Evolutionary conservation across 2,113 vertebrate genomes (phyloP), one percentile per base, ranked within the genome.

Genomic region (Oplegnathus fasciatus): DNA sequence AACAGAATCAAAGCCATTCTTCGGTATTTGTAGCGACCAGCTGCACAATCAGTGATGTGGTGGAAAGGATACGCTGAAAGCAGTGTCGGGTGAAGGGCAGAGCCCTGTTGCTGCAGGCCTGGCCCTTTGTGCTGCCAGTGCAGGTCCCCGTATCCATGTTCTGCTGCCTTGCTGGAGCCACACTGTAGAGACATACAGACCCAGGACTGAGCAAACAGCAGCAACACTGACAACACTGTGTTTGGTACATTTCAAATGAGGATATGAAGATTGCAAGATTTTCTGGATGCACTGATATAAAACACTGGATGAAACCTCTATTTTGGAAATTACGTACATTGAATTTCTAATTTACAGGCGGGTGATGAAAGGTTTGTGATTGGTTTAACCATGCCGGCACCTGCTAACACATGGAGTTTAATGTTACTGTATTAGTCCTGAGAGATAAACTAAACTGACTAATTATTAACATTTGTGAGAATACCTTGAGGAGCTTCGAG

Each of bases 61-160:
- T 37, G 71, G 42, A 89, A 94, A 94, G 97, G 98, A 99, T 99
- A 99, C 98, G 98, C 70, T 99, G 98, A 95, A 99, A 99, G 95
- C 98, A 99, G 94, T 99, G 98, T 89, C 93, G 96, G 82, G 98
- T 98, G 95, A 98, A 99, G 76, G 98, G 98, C 93, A 99, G 96
- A 89, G 98, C 97, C 93, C 91, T 94, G 95, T 96, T 97, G 88
- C 82, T 92, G 95, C 98, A 99, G 85, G 95, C 93, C 83, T 97
- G 97, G 85, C 97, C 98, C 93, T 97, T 98, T 7, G 95, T 95
- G 71, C 94, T 96, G 80, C 98, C 98, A 62, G 95, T 97, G 92
- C 98, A 99, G 1, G 92, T 93, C 85, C 93, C 95, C 32, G 96
- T 86, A 60, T 97, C 96, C 68, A 82, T 84, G 89, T 95, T 96